phyloP scores from a whole-genome alignment of 2,888 invertebrate species.

The Chrysolina oricalcia region DNA sequence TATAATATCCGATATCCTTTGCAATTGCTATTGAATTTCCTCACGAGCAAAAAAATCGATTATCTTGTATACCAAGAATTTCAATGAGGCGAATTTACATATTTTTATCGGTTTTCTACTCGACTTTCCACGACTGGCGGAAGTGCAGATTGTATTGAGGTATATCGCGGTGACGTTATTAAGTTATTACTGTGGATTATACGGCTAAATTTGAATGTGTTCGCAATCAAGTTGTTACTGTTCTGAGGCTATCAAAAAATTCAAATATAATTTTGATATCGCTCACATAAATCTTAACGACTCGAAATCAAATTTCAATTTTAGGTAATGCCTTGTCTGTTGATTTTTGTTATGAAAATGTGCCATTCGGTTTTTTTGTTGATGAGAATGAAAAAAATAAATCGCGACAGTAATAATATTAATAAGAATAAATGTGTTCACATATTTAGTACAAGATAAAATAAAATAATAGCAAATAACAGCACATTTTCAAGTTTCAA shows the following conservation, averaged over 20 bases:
- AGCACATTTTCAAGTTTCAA: no score
- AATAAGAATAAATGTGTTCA: no score
- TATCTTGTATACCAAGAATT: conserved; percentile 4
- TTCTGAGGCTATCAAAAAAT: conserved; percentile 7
- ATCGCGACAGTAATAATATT: no score
- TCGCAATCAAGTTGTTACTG: conserved; percentile 27
- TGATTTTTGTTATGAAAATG: conserved; percentile 8
- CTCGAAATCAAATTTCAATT: conserved; percentile 34
- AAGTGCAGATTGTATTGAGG: conserved; percentile 30
- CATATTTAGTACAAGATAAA: no score
- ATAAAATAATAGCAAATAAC: no score
- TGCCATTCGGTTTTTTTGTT: no score
- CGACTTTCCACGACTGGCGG: conserved; percentile 14
- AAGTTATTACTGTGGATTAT: conserved; percentile 27
- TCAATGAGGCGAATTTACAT: conserved; percentile 36
- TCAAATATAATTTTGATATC: not conserved
- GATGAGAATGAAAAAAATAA: no score
- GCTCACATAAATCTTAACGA: conserved; percentile 33
- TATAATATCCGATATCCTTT: not conserved
- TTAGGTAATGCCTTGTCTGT: conserved; percentile 42
- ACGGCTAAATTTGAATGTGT: conserved; percentile 26
- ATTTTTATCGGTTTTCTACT: conserved; percentile 35
- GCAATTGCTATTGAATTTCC: not conserved
- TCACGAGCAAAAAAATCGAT: not conserved
- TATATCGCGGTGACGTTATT: conserved; percentile 24